phyloP scores from a whole-genome alignment of 2,888 invertebrate genomes.

The Pecten maximus region DNA sequence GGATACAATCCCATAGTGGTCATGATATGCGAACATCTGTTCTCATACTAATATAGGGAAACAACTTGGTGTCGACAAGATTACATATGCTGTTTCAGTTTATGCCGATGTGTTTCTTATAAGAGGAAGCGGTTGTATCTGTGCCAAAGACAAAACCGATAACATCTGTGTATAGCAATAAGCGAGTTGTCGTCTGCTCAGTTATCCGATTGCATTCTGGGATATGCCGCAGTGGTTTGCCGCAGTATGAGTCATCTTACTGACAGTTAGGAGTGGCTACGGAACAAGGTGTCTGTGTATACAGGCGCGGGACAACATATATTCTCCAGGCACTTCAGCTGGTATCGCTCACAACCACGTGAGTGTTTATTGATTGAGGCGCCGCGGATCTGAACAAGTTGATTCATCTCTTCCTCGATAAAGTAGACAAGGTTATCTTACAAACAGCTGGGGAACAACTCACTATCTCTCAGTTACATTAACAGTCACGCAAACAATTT shows the following conservation, averaged over 20 bases:
- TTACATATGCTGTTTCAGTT: not conserved
- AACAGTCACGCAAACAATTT: conserved; percentile 11
- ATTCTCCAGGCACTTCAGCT: conserved; percentile 10
- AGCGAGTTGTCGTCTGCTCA: not conserved
- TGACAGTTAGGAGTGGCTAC: conserved; percentile 9
- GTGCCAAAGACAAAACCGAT: not conserved
- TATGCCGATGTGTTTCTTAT: not conserved
- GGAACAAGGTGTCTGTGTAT: conserved; percentile 18
- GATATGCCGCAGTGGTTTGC: conserved; percentile 29
- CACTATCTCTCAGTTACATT: not conserved
- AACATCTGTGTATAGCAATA: not conserved
- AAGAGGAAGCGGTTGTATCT: not conserved
- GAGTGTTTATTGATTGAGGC: conserved; percentile 8
- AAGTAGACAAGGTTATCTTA: conserved; percentile 5
- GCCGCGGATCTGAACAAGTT: not conserved
- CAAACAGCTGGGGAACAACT: conserved; percentile 27
- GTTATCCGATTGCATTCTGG: not conserved
- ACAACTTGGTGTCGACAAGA: not conserved
- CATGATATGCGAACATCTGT: too few relatives aligned
- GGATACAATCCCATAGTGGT: too few relatives aligned
- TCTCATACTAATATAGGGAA: not conserved
- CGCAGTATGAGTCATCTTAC: conserved; percentile 7
- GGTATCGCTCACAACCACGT: not conserved
- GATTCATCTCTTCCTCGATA: not conserved
- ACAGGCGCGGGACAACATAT: conserved; percentile 8